Evolutionary conservation across 1,140 invertebrate genomes (phyloP).

Genomic region (Chironomus striatipennis): DNA sequence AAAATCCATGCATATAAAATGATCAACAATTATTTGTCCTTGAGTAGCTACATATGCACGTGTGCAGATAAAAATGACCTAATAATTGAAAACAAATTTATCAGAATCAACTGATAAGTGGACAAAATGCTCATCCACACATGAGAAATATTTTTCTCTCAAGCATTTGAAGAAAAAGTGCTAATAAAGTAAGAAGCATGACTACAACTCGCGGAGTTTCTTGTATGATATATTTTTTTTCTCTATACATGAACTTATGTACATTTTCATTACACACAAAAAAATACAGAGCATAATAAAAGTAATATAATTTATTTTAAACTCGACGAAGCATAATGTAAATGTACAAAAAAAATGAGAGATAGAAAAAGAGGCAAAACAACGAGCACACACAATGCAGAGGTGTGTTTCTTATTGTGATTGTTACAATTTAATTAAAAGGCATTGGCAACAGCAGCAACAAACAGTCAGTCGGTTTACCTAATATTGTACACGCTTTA

Average conservation of each 20-base stretch:
- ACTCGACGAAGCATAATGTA: conserved; percentile 19
- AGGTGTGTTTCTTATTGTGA: conserved; percentile 20
- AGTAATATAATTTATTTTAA: not conserved
- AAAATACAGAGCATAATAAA: not conserved
- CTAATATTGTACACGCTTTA: not conserved
- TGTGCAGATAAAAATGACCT: too few species aligned
- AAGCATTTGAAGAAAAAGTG: too few species aligned
- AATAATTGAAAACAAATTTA: too few species aligned
- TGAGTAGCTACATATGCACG: too few species aligned
- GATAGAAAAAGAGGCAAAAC: too few species aligned
- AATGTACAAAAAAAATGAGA: not conserved
- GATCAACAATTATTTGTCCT: too few species aligned
- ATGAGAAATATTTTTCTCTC: too few species aligned
- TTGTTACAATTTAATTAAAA: conserved; percentile 23
- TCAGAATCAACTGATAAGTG: too few species aligned
- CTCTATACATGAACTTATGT: not conserved
- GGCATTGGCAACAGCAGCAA: conserved; percentile 5
- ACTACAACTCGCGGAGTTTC: not conserved
- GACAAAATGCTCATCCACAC: too few species aligned
- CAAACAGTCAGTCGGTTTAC: not conserved
- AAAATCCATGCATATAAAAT: too few species aligned
- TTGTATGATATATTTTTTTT: not conserved
- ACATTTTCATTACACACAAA: not conserved
- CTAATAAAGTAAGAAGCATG: too few species aligned
- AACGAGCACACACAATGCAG: not conserved